Conservation (phyloP, 2,797 vertebrate genomes). For the Gymnoscopelus microlampas region DNA sequence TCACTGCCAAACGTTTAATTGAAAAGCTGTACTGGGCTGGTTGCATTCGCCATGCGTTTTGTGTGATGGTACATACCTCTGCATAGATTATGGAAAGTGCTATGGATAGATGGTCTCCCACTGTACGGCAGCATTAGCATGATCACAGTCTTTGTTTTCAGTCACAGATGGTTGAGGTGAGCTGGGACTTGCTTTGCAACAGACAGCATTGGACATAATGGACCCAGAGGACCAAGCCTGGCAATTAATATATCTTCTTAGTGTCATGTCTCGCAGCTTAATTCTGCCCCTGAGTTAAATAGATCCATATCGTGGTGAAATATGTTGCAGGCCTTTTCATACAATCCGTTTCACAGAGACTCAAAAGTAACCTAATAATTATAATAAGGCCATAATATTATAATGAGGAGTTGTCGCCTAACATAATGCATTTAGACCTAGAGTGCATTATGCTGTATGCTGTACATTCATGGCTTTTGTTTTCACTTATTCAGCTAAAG, state of each 20-base stretch:
- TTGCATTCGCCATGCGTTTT: constrained; percentile 64
- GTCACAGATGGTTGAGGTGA: constrained; percentile 66
- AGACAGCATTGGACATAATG: constrained; percentile 41
- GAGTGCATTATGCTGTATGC: too few relatives aligned
- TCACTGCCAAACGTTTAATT: constrained; percentile 73
- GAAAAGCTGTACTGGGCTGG: constrained; percentile 71
- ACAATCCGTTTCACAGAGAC: too few relatives aligned
- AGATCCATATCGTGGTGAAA: constrained; percentile 17
- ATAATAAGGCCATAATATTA: too few relatives aligned
- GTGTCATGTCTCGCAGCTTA: constrained; percentile 21
- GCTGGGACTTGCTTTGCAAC: constrained; percentile 56
- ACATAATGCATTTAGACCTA: too few relatives aligned
- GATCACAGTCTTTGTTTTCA: constrained; percentile 68
- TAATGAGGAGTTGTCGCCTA: too few relatives aligned
- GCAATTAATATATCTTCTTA: constrained; percentile 62
- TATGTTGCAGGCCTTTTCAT: too few relatives aligned
- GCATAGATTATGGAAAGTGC: constrained; percentile 60
- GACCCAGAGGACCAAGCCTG: constrained; percentile 54
- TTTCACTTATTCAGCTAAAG: too few relatives aligned
- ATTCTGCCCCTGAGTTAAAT: constrained; percentile 42
- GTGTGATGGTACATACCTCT: constrained; percentile 57
- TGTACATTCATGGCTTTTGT: too few relatives aligned
- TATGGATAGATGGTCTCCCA: constrained; percentile 25
- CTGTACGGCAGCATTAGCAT: constrained; percentile 62
- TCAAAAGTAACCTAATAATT: too few relatives aligned